Evolutionary conservation across 1,140 invertebrate species (phyloP), one percentile per base, ranked within the genome.

Genomic region (Sminthurides bifidus): DNA sequence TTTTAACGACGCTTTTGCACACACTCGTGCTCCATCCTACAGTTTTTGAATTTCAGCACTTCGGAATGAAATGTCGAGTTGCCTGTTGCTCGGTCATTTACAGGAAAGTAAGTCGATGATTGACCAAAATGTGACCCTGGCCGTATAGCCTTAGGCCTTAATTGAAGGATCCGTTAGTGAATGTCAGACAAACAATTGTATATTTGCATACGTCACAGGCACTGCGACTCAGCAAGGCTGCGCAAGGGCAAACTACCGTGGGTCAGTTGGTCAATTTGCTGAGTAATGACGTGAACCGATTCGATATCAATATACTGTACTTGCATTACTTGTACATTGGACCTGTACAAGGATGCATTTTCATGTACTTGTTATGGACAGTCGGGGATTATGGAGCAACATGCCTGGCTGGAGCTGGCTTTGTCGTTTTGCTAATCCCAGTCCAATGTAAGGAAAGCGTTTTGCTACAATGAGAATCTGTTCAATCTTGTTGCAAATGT

Each of bases 41-140:
- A 1, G 51, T 57, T 15, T 64, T 64, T 49, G 53, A 35, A 2
- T 24, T 56, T n/a, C 40, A 51, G 12, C 81, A 85, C 63, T 74
- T 83, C 60, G 85, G 86, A 27, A 83, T 90, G 78, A 82, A 85
- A 71, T 78, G 87, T 60, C 76, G 85, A 58, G 76, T 89, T 37
- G 81, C 84, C 2, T 81, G 82, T 67, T 83, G 81, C 63, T 82
- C 84, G 0, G 72, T 90, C 31, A 81, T 91, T 58, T 92, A 89
- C 69, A 78, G 84, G 68, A 91, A 90, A 78, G 81, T 85, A 24
- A 51, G 15, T 53, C 1, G 3, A 26, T 19, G 14, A 17, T 48
- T 26, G 23, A 14, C 19, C 14, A 12, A n/a, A n/a, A n/a, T n/a
- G n/a, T n/a, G n/a, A n/a, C n/a, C n/a, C n/a, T n/a, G n/a, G n/a